Conservation (phyloP, 1,140 invertebrate species). For the Dryas iulia region DNA sequence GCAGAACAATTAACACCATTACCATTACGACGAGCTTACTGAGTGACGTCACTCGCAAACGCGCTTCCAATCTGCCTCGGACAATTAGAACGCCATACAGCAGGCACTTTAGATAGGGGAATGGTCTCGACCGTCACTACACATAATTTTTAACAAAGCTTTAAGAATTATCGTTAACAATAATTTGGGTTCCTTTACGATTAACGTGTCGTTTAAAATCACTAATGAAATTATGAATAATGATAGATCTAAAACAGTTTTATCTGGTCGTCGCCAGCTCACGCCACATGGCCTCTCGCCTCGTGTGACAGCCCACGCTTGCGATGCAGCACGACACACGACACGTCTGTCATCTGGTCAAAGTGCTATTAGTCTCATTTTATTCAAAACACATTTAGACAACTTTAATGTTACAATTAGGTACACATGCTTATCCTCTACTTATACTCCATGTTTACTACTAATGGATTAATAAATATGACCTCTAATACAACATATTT, state of each 20-base stretch:
- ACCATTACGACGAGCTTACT: constrained; percentile 23
- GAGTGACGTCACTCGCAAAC: constrained; percentile 19
- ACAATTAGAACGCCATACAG: too few species aligned
- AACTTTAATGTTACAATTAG: too few species aligned
- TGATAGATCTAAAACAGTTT: background rate
- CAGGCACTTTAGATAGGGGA: background rate
- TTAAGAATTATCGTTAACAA: background rate
- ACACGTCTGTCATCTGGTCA: too few species aligned
- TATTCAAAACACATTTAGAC: too few species aligned
- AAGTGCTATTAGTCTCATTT: too few species aligned
- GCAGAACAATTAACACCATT: constrained; percentile 21
- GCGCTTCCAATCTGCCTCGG: background rate
- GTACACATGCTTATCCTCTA: too few species aligned
- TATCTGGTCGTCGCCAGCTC: background rate
- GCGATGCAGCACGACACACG: too few species aligned
- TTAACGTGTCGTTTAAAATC: background rate
- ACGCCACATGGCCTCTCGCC: background rate
- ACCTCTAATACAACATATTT: background rate
- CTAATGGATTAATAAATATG: too few species aligned
- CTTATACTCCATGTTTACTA: too few species aligned
- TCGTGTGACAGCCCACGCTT: background rate
- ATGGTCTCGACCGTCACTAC: background rate
- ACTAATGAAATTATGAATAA: background rate
- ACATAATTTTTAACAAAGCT: background rate
- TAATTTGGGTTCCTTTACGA: background rate